Evolutionary conservation across 2,888 invertebrate genomes (phyloP).

Genomic region (Octonoba sinensis): DNA sequence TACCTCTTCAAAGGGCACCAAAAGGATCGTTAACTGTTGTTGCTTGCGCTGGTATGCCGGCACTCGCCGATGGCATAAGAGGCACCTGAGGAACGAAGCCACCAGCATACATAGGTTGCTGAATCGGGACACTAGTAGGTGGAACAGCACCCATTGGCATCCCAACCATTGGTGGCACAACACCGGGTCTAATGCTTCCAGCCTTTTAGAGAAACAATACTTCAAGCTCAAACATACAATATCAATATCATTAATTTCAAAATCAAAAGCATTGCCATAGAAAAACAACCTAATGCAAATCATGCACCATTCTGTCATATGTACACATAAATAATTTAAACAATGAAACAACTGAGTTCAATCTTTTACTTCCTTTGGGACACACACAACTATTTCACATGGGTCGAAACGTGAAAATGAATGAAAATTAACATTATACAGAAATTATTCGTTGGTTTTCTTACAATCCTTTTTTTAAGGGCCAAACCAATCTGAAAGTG

Average conservation of each 20-base stretch:
- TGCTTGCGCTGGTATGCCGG: slow-evolving; percentile 45
- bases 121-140: slow-evolving; percentile 10
- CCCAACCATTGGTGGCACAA: slow-evolving; percentile 28
- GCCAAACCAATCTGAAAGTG: too few species aligned
- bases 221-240: not conserved
- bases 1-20: slow-evolving; percentile 60
- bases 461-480: too few species aligned
- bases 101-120: slow-evolving; percentile 28
- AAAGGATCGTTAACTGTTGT: slow-evolving; percentile 60
- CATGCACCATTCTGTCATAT: too few species aligned
- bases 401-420: too few species aligned
- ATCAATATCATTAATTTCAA: not conserved
- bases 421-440: too few species aligned
- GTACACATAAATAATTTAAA: too few species aligned
- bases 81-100: slow-evolving; percentile 60
- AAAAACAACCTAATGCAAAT: not conserved
- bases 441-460: too few species aligned
- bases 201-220: slow-evolving; percentile 8
- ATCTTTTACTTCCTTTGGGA: too few species aligned
- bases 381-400: too few species aligned
- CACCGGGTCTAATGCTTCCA: slow-evolving; percentile 30
- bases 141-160: slow-evolving; percentile 37
- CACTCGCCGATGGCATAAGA: slow-evolving; percentile 39
- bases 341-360: too few species aligned
- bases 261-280: not conserved